Base-by-base conservation (phyloP, 2,113 vertebrate genomes). In the Pachycephala philippinensis region DNA sequence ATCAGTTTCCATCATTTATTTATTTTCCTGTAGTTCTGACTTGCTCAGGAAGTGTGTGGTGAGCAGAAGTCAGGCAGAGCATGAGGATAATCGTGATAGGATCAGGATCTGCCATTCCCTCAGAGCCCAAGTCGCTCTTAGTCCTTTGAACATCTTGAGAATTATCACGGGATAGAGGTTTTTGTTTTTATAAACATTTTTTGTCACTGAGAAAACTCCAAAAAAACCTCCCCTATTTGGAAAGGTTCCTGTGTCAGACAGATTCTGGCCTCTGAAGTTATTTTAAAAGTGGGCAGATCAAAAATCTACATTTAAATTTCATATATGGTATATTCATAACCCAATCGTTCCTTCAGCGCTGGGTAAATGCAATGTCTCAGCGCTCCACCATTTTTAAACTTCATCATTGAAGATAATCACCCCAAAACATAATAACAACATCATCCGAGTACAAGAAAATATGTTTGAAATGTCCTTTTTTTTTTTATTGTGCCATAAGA, bases 401-500 rank as follows among this genome's bases (percentile, higher is more conserved):
- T 91, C 93, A 87, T 85, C 66, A 10, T 76, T 23, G 66, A 23
- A 69, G 69, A 93, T 92, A 94, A 96, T 97, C 89, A 56, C 89
- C 88, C 79, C 85, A 53, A 97, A 87, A 86, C 69, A 90, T 92
- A 97, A 95, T 40, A 97, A 84, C 75, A 94, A 39, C 82, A 87
- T 78, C 86, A 66, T 31, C 87, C 54, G 82, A 89, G 64, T 82
- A 77, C 57, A 75, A 95, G 93, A 91, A 97, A 97, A 91, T 69
- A 97, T 5, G 35, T 96, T 91, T 69, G 84, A 97, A 93, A 88
- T 82, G 93, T 95, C 92, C 47, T 54, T 97, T 76, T 50, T 71
- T 86, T 81, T 80, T 91, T 95, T 95, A 96, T 96, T 84, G 90
- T 97, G 69, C 96, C 90, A 33, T 59, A 83, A 97, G 79, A 88